A percentile compares a stretch with the other conserved stretches of the same genome.
These are phyloP conservation scores for Scomber colias DNA, from an alignment of 2,113 vertebrate genomes.

Conservation along the genomic window DNA sequence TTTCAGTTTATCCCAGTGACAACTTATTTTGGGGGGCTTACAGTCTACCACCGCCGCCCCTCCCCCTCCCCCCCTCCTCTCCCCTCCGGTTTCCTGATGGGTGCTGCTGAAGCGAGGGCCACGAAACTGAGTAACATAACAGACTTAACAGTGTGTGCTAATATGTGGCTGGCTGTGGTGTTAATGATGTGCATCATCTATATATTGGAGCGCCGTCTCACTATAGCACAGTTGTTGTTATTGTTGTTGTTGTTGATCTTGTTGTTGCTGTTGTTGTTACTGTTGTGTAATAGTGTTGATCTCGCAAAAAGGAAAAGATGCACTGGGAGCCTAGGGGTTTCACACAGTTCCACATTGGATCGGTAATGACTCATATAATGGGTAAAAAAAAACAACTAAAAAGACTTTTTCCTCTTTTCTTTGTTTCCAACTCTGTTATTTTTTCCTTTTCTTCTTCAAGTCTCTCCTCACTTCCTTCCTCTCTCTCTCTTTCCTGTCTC, in stretches of 20 bases:
- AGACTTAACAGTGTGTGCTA: constrained; percentile 62
- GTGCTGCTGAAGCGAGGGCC: constrained; percentile 36
- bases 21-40: constrained; percentile 9
- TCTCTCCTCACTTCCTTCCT: neutral
- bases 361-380: constrained; percentile 71
- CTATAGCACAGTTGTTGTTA: constrained; percentile 69
- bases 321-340: constrained; percentile 67
- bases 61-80: neutral
- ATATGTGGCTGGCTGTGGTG: constrained; percentile 71
- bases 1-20: neutral
- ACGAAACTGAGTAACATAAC: constrained; percentile 45
- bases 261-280: constrained; percentile 55
- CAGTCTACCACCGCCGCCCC: neutral
- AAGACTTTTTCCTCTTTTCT: constrained; percentile 23
- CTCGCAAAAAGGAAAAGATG: constrained; percentile 55
- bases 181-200: constrained; percentile 73
- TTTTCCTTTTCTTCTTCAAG: neutral
- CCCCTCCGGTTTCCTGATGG: constrained; percentile 43
- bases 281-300: constrained; percentile 76
- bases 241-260: constrained; percentile 48
- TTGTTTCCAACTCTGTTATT: constrained; percentile 37
- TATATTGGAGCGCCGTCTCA: constrained; percentile 56
- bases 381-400: constrained; percentile 28
- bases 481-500: neutral
- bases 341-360: constrained; percentile 53